Conservation (phyloP, 2,888 invertebrate genomes). For the Unio delphinus region DNA sequence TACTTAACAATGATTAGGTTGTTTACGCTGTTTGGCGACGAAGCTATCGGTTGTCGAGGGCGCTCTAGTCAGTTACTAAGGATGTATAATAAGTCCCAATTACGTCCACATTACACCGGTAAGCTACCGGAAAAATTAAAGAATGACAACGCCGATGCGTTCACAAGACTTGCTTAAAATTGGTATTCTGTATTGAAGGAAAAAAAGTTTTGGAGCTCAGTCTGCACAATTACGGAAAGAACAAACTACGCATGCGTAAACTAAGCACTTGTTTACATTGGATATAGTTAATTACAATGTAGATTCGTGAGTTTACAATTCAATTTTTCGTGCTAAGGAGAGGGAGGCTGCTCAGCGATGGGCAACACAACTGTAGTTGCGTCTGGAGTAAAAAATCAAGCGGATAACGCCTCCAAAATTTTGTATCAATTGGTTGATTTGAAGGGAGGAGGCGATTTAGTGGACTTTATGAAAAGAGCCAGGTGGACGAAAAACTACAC, state of each 20-base stretch:
- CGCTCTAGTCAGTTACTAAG: constrained; percentile 52
- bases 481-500: constrained; percentile 61
- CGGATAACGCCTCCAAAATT: constrained; percentile 70
- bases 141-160: constrained; percentile 7
- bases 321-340: background rate
- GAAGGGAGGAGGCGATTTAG: constrained; percentile 84
- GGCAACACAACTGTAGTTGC: constrained; percentile 74
- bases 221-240: constrained; percentile 3
- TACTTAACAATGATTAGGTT: constrained; percentile 15
- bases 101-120: constrained; percentile 18
- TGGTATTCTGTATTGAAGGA: background rate
- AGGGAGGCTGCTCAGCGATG: constrained; percentile 30
- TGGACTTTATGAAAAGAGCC: constrained; percentile 66
- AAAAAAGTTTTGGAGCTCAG: background rate
- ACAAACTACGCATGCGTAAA: constrained; percentile 22
- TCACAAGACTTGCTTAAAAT: background rate
- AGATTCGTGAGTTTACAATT: background rate
- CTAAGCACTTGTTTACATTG: constrained; percentile 36
- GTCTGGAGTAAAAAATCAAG: constrained; percentile 95
- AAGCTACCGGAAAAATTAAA: constrained; percentile 26
- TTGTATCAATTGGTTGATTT: constrained; percentile 91
- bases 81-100: constrained; percentile 32
- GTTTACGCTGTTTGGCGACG: constrained; percentile 26
- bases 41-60: constrained; percentile 40
- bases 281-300: constrained; percentile 20